These are phyloP conservation scores for Steinernema hermaphroditum DNA, from an alignment of 2,888 invertebrate genomes.

Conservation along the genomic window DNA sequence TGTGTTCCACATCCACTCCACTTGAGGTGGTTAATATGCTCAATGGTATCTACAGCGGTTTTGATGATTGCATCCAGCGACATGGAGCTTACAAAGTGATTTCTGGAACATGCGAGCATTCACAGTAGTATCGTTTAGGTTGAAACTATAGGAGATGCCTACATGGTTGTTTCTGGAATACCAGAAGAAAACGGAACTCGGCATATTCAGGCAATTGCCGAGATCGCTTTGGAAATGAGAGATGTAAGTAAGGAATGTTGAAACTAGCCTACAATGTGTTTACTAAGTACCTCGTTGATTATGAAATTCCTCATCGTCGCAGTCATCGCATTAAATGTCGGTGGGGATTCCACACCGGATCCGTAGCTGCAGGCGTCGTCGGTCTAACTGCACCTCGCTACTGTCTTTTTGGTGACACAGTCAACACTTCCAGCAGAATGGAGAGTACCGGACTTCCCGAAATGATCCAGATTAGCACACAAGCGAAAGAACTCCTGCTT, in stretches of 20 bases:
- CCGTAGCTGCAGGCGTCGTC: constrained; percentile 64
- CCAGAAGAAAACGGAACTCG: constrained; percentile 62
- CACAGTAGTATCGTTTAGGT: constrained; percentile 49
- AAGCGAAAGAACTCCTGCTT: constrained; percentile 48
- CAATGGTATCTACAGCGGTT: constrained; percentile 61
- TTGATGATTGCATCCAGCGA: constrained; percentile 60
- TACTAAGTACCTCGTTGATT: constrained; percentile 52
- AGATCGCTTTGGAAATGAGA: constrained; percentile 59
- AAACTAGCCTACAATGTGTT: background rate
- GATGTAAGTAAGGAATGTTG: constrained; percentile 41
- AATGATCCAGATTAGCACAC: constrained; percentile 60
- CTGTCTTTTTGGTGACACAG: constrained; percentile 65
- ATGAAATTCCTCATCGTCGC: constrained; percentile 54
- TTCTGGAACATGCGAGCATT: background rate
- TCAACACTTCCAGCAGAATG: constrained; percentile 64
- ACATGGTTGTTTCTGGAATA: constrained; percentile 63
- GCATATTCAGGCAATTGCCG: constrained; percentile 57
- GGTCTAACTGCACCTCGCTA: constrained; percentile 65
- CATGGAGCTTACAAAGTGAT: constrained; percentile 54
- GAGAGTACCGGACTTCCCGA: constrained; percentile 61
- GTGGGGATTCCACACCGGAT: constrained; percentile 63
- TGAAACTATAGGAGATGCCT: constrained; percentile 65
- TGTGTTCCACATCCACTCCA: constrained; percentile 57
- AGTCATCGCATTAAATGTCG: constrained; percentile 52
- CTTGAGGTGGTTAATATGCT: constrained; percentile 61